These are phyloP conservation scores for Chloroceryle inda DNA, from an alignment of 2,797 vertebrate genomes.

Conservation along the genomic window DNA sequence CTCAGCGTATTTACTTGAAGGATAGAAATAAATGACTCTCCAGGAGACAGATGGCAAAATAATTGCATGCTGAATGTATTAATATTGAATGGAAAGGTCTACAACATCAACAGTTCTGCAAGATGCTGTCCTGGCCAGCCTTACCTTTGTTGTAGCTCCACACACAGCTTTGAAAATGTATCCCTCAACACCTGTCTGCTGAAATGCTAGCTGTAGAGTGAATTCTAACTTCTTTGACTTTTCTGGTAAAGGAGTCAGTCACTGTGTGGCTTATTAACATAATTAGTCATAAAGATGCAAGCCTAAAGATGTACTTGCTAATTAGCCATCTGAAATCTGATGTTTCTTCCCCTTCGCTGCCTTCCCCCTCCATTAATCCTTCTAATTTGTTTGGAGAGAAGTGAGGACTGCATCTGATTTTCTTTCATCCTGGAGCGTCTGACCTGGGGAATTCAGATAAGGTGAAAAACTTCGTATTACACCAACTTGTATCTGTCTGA, in stretches of 20 bases:
- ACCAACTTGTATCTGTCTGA: neutral
- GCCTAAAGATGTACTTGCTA: slow-evolving; percentile 20
- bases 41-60: slow-evolving; percentile 55
- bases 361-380: neutral
- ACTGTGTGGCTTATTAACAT: slow-evolving; percentile 18
- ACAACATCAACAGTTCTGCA: slow-evolving; percentile 4
- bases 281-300: slow-evolving; percentile 55
- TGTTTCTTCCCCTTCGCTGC: neutral
- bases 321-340: slow-evolving; percentile 48
- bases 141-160: slow-evolving; percentile 23
- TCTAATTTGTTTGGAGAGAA: neutral
- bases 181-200: neutral
- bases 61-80: slow-evolving; percentile 43
- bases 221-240: slow-evolving; percentile 3
- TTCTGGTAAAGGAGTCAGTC: neutral
- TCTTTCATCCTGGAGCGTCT: neutral
- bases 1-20: neutral
- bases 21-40: neutral
- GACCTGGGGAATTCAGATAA: neutral
- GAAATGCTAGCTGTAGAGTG: neutral
- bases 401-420: neutral
- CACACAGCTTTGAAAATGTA: neutral
- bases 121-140: neutral
- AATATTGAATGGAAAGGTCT: neutral
- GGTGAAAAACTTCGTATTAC: neutral